Evolutionary conservation across 2,888 invertebrate genomes (phyloP).

Genomic region (Drosophila eohydei): DNA sequence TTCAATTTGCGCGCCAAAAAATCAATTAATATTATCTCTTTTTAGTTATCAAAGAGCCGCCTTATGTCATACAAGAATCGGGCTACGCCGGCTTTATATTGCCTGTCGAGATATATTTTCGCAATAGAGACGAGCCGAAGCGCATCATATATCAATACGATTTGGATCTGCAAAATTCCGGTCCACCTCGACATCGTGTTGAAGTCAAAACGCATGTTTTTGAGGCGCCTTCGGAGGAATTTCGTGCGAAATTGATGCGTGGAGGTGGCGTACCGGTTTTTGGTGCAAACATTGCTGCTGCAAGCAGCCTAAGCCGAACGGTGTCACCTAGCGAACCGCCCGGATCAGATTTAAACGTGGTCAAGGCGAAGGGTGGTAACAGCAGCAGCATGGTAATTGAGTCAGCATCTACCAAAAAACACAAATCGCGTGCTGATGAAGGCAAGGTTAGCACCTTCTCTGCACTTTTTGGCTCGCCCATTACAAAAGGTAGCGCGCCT

Average conservation of each 20-base stretch:
- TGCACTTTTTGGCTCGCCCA: constrained; percentile 93
- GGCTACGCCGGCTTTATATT: constrained; percentile 97
- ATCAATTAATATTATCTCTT: constrained; percentile 63
- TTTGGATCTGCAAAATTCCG: constrained; percentile 91
- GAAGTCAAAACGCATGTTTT: constrained; percentile 94
- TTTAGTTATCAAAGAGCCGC: constrained; percentile 95
- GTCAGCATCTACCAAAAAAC: constrained; percentile 85
- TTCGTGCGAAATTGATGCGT: constrained; percentile 93
- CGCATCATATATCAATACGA: constrained; percentile 94
- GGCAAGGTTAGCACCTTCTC: constrained; percentile 89
- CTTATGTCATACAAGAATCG: constrained; percentile 95
- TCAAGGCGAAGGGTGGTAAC: constrained; percentile 88
- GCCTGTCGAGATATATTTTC: constrained; percentile 95
- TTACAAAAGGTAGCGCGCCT: constrained; percentile 89
- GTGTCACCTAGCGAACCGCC: constrained; percentile 56
- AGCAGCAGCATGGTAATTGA: constrained; percentile 49
- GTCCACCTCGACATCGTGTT: constrained; percentile 89
- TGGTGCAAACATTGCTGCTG: constrained; percentile 41
- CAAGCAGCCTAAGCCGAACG: constrained; percentile 54
- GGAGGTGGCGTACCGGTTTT: constrained; percentile 90
- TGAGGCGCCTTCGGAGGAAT: constrained; percentile 94
- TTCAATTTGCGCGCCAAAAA: constrained; percentile 43
- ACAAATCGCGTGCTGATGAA: constrained; percentile 87
- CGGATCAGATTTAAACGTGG: constrained; percentile 84
- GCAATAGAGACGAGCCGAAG: constrained; percentile 95